phyloP scores from a whole-genome alignment of 2,888 invertebrate genomes.

The Hecatera dysodea region DNA sequence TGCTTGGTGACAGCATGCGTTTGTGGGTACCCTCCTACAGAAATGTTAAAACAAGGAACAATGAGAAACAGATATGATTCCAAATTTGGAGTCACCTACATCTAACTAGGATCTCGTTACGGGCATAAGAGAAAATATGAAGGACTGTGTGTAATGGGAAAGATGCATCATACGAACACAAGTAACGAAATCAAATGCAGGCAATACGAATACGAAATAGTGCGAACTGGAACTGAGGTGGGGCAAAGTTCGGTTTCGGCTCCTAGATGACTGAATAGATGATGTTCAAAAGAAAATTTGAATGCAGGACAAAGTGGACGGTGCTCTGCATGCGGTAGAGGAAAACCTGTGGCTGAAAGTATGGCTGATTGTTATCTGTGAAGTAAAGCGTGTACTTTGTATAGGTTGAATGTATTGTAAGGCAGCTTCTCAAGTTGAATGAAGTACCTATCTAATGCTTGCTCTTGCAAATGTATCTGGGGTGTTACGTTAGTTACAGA shows the following conservation, averaged over 20 bases:
- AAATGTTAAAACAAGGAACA: slow-evolving; percentile 23
- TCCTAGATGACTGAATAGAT: not conserved
- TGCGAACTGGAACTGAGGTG: slow-evolving; percentile 6
- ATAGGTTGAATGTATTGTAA: slow-evolving; percentile 6
- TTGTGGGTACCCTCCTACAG: slow-evolving; percentile 94
- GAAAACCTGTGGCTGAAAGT: not conserved
- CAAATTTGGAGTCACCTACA: slow-evolving; percentile 12
- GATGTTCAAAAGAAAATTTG: not conserved
- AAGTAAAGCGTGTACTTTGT: slow-evolving; percentile 6
- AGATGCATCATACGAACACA: slow-evolving; percentile 7
- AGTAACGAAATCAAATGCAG: slow-evolving; percentile 28
- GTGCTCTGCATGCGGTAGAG: slow-evolving; percentile 40
- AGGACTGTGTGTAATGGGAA: not conserved
- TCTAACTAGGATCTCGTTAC: slow-evolving; percentile 27
- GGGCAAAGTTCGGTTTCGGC: not conserved
- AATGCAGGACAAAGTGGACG: slow-evolving; percentile 16
- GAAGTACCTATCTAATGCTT: slow-evolving; percentile 6
- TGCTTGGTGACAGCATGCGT: slow-evolving; percentile 93
- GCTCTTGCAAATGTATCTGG: not conserved
- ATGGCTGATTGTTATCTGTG: not conserved
- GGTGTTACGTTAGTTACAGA: slow-evolving; percentile 1
- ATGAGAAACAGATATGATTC: not conserved
- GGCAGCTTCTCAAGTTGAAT: slow-evolving; percentile 7
- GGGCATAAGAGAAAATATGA: not conserved
- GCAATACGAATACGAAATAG: slow-evolving; percentile 45